These are phyloP conservation scores for Apeira syringaria DNA, from an alignment of 2,888 invertebrate genomes.

Conservation along the genomic window DNA sequence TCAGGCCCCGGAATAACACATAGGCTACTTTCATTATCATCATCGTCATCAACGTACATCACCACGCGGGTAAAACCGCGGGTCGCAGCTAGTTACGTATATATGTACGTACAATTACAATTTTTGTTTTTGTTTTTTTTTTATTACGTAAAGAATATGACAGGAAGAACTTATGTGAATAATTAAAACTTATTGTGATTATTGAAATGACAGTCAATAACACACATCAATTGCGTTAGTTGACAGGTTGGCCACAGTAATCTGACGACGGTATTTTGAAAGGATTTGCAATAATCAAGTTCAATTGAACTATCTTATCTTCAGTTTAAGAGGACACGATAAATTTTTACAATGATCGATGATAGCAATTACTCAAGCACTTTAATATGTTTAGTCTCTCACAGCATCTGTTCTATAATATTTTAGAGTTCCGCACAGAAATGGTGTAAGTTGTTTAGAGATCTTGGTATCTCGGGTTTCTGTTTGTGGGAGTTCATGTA, in stretches of 20 bases:
- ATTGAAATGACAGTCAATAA: neutral
- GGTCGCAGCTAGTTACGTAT: no score
- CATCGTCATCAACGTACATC: no score
- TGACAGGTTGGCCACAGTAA: neutral
- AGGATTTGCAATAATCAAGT: neutral
- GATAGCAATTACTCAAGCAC: neutral
- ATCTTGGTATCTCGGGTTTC: no score
- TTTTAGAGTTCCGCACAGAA: neutral
- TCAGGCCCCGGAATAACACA: no score
- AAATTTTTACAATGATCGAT: slow-evolving; percentile 5
- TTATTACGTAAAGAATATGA: no score
- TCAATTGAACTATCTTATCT: neutral
- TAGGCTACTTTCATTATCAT: no score
- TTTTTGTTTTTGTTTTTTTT: no score
- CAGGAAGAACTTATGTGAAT: neutral
- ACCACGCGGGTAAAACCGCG: no score
- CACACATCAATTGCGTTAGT: neutral
- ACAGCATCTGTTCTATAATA: slow-evolving; percentile 9
- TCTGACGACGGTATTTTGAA: neutral
- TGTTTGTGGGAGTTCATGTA: no score
- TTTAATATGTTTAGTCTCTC: slow-evolving; percentile 2
- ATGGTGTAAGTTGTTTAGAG: no score
- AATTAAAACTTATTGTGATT: neutral
- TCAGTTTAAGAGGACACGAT: slow-evolving; percentile 1
- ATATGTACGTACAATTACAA: no score